A percentile compares a stretch with the other conserved stretches of the same genome.
phyloP scores from a whole-genome alignment of 2,888 invertebrate species.

The Pandemis corylana region DNA sequence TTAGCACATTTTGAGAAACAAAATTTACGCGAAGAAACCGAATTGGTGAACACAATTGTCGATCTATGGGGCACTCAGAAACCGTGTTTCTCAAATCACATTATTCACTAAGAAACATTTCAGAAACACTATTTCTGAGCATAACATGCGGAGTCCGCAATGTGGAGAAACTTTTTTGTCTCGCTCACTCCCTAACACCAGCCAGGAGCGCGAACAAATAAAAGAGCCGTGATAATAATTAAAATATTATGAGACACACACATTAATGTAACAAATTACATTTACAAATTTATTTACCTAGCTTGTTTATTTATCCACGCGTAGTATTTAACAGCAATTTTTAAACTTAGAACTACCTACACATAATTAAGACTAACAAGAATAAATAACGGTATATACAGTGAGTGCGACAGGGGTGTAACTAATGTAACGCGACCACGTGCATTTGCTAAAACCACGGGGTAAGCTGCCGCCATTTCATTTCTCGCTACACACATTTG shows the following conservation, averaged over 20 bases:
- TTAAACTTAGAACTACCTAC: slow-evolving; percentile 8
- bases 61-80: no score
- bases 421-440: slow-evolving; percentile 20
- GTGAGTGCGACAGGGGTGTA: slow-evolving; percentile 18
- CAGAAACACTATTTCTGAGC: no score
- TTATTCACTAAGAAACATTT: no score
- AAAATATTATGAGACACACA: neutral
- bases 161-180: no score
- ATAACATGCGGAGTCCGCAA: no score
- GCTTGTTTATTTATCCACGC: neutral
- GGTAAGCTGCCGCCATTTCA: neutral
- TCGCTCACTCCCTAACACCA: no score
- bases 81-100: no score
- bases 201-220: no score
- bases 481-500: neutral
- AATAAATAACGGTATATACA: slow-evolving; percentile 37
- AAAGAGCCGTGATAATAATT: no score
- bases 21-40: no score
- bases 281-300: neutral
- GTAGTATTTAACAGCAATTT: slow-evolving; percentile 2
- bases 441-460: neutral
- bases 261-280: neutral
- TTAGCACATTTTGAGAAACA: no score
- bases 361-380: slow-evolving; percentile 15
- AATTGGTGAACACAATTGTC: no score